Evolutionary conservation across 2,888 invertebrate species (phyloP).

Genomic region (Axea sp.): DNA sequence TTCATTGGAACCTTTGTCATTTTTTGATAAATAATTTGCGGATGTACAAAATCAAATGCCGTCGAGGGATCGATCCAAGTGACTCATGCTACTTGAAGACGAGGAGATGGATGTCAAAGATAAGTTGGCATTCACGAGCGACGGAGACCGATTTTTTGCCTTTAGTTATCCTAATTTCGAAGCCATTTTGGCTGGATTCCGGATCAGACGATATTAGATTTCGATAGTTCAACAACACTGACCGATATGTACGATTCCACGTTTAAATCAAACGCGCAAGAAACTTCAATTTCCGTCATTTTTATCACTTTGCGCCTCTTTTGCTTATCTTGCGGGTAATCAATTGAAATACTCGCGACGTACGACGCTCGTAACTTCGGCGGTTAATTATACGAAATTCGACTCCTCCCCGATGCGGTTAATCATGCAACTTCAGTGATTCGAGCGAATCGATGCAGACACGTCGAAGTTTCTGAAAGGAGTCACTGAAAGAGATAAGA

Average conservation of each 20-base stretch:
- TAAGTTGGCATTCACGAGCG: conserved; percentile 14
- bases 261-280: no score
- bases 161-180: conserved; percentile 11
- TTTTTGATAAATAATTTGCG: conserved; percentile 12
- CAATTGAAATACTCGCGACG: no score
- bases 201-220: neutral
- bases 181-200: conserved; percentile 23
- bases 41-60: conserved; percentile 10
- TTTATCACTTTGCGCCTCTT: no score
- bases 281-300: no score
- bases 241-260: neutral
- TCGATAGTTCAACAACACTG: conserved; percentile 6
- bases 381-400: no score
- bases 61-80: conserved; percentile 34
- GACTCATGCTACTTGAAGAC: conserved; percentile 26
- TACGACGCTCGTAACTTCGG: no score
- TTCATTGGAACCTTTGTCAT: neutral
- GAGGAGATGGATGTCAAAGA: conserved; percentile 36
- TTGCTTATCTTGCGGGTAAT: no score
- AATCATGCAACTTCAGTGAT: no score
- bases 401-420: no score
- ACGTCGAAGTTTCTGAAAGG: no score
- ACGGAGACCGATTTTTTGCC: conserved; percentile 12
- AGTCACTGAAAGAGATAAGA: conserved; percentile 25
- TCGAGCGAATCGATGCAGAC: no score